Percentiles rank a stretch among this genome's conserved stretches.
These are phyloP conservation scores for Diarsia rubi DNA, from an alignment of 2,888 invertebrate species.

Conservation along the genomic window DNA sequence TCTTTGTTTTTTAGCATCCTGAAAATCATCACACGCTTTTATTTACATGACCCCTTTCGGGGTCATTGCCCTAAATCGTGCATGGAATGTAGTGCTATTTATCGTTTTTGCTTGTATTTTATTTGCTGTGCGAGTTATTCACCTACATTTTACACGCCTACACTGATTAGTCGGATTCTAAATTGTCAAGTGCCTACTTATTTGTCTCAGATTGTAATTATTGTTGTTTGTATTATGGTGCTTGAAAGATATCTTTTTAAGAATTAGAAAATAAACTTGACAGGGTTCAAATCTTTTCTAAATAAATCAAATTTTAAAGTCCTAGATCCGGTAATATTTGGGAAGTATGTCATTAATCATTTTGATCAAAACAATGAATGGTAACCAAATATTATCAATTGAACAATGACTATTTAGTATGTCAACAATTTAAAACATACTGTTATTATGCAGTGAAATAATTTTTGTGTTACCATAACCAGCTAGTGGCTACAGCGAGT, in stretches of 20 bases:
- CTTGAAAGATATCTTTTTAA: background rate
- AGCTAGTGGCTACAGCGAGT: slow-evolving; percentile 58
- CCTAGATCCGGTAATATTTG: background rate
- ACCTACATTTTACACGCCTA: slow-evolving; percentile 52
- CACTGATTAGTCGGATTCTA: slow-evolving; percentile 52
- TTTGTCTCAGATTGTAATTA: slow-evolving; percentile 24
- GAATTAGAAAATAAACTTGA: background rate
- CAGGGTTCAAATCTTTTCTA: background rate
- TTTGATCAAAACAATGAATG: slow-evolving; percentile 8
- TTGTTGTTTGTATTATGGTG: slow-evolving; percentile 30
- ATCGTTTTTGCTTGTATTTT: slow-evolving; percentile 43
- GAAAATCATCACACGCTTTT: slow-evolving; percentile 60
- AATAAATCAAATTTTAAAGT: background rate
- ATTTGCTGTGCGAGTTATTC: slow-evolving; percentile 63
- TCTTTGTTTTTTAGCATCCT: slow-evolving; percentile 49
- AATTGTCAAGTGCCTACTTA: slow-evolving; percentile 38
- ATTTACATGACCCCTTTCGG: slow-evolving; percentile 77
- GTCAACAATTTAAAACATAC: slow-evolving; percentile 24
- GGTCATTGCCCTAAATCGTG: slow-evolving; percentile 79
- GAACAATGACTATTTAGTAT: slow-evolving; percentile 28
- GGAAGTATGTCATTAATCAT: slow-evolving; percentile 6
- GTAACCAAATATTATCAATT: slow-evolving; percentile 11
- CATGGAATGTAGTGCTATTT: slow-evolving; percentile 42
- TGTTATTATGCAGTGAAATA: slow-evolving; percentile 41
- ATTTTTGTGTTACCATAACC: slow-evolving; percentile 32